Percentiles rank a stretch among this genome's conserved stretches.
Conservation (phyloP, 2,888 invertebrate genomes). For the Nomada lathburiana region DNA sequence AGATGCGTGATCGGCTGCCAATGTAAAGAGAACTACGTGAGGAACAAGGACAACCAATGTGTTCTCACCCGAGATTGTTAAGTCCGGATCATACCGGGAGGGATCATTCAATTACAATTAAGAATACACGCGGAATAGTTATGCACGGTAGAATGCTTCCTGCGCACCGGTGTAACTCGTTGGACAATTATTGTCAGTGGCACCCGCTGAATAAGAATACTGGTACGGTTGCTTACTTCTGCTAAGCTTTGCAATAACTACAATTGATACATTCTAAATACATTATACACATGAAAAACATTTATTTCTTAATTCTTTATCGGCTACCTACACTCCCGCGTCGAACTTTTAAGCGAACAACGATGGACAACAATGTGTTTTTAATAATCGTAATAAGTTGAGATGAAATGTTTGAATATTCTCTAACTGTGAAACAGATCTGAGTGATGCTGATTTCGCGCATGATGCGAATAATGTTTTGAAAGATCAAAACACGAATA, state of each 20-base stretch:
- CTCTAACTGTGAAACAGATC: too few species aligned
- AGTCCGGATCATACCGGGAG: neutral
- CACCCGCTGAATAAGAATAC: neutral
- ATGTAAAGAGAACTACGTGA: slow-evolving; percentile 59
- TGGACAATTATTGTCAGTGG: neutral
- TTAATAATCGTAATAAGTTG: too few species aligned
- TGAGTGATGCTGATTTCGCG: too few species aligned
- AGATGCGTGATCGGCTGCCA: slow-evolving; percentile 53
- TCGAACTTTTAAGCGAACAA: too few species aligned
- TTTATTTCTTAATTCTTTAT: neutral
- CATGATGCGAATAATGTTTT: too few species aligned
- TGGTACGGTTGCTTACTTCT: slow-evolving; percentile 20
- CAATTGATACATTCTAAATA: neutral
- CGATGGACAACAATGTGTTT: too few species aligned
- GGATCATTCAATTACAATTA: neutral
- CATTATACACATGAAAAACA: neutral
- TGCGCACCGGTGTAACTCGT: neutral
- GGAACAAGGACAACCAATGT: slow-evolving; percentile 45
- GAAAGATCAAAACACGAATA: too few species aligned
- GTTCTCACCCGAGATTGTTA: slow-evolving; percentile 53
- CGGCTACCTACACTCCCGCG: too few species aligned
- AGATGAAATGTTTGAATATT: too few species aligned
- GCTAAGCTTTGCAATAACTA: slow-evolving; percentile 36
- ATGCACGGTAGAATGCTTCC: neutral
- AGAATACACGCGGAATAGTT: neutral